Percentiles rank a stretch among this genome's conserved stretches.
Evolutionary conservation across 1,140 invertebrate genomes (phyloP).

Genomic region (Penaeus indicus): DNA sequence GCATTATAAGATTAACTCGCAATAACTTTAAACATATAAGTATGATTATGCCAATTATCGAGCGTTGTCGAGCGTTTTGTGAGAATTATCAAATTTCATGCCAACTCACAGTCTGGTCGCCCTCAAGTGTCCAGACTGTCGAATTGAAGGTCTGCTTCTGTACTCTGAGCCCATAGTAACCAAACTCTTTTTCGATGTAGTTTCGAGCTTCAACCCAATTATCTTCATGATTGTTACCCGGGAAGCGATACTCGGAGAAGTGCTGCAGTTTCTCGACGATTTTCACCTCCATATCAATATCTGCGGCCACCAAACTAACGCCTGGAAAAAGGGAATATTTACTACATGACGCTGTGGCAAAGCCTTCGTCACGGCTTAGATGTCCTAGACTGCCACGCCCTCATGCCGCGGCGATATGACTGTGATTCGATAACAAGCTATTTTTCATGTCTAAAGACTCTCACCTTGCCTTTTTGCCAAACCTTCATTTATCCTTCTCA

Average conservation of each 20-base stretch:
- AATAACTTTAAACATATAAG: background rate
- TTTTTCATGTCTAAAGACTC: no score
- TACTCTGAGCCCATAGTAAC: conserved; percentile 35
- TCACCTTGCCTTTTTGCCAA: no score
- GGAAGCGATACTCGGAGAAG: conserved; percentile 20
- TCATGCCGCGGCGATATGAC: no score
- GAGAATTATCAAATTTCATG: background rate
- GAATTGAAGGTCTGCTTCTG: conserved; percentile 48
- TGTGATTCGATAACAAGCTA: no score
- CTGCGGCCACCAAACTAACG: background rate
- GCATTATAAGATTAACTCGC: background rate
- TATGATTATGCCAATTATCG: no score
- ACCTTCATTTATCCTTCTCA: no score
- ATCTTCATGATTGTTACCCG: background rate
- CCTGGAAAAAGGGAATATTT: background rate
- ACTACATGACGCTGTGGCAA: background rate
- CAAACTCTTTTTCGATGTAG: conserved; percentile 29
- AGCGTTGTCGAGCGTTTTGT: background rate
- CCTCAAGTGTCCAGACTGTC: background rate
- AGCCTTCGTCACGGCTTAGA: no score
- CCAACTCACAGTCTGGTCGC: background rate
- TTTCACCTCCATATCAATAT: background rate
- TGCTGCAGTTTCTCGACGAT: background rate
- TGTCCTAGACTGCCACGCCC: no score
- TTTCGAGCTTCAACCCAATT: background rate